A percentile compares a stretch with the other conserved stretches of the same genome.
Evolutionary conservation across 2,888 invertebrate species (phyloP).

Genomic region (Orthosia cruda): DNA sequence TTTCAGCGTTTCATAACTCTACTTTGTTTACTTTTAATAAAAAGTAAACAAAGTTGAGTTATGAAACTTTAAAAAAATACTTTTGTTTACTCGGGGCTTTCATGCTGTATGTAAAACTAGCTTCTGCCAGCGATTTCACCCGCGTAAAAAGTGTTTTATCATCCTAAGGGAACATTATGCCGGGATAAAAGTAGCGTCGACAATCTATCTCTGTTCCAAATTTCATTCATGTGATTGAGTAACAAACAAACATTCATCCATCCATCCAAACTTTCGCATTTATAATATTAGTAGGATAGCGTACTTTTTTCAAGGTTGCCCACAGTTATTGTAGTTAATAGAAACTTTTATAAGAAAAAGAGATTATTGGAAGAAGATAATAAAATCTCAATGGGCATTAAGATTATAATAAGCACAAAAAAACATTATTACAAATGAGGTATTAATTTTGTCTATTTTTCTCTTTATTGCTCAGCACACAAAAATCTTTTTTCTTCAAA

Average conservation of each 20-base stretch:
- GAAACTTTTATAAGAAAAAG: not conserved
- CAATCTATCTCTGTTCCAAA: too few relatives aligned
- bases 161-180: too few relatives aligned
- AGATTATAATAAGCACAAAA: conserved; percentile 7
- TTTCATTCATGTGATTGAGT: too few relatives aligned
- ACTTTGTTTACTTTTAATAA: too few relatives aligned
- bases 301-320: not conserved
- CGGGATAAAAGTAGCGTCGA: too few relatives aligned
- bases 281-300: too few relatives aligned
- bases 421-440: not conserved
- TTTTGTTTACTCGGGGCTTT: not conserved
- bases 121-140: too few relatives aligned
- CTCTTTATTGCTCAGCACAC: not conserved
- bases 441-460: not conserved
- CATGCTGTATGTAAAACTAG: not conserved
- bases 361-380: not conserved
- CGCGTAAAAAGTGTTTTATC: too few relatives aligned
- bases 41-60: conserved; percentile 35
- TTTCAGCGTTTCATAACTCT: too few relatives aligned
- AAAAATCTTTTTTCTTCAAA: not conserved
- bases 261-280: too few relatives aligned
- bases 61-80: conserved; percentile 3
- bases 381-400: not conserved
- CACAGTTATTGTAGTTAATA: not conserved
- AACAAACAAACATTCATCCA: too few relatives aligned